Evolutionary conservation across 2,888 invertebrate species (phyloP).

Genomic region (Gerris lacustris): DNA sequence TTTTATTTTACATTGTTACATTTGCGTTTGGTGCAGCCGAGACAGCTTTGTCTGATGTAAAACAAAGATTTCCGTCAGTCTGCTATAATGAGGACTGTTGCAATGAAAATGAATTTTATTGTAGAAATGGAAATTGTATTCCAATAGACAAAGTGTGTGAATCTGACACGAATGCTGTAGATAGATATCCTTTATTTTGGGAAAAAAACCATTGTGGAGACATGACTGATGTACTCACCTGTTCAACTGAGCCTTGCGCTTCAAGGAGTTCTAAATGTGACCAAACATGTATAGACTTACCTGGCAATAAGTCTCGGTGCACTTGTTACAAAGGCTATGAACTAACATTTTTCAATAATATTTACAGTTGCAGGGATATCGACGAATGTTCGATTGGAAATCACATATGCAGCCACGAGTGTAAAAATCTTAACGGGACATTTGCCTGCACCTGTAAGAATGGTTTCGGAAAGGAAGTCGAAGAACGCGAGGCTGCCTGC

Average conservation of each 20-base stretch:
- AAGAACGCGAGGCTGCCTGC: neutral
- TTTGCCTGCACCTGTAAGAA: neutral
- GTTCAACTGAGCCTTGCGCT: neutral
- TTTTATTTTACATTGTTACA: too few relatives aligned
- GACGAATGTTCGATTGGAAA: neutral
- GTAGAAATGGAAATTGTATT: neutral
- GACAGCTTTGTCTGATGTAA: too few relatives aligned
- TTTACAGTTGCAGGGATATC: neutral
- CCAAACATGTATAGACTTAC: neutral
- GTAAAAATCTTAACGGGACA: neutral
- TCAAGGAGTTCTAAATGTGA: neutral
- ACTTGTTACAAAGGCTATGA: neutral
- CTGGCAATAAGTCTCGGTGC: neutral
- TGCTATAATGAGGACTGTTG: neutral
- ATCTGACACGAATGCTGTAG: too few relatives aligned
- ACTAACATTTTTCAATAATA: neutral
- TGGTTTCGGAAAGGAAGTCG: neutral
- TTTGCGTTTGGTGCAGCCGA: too few relatives aligned
- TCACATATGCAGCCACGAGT: neutral
- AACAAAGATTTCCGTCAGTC: too few relatives aligned
- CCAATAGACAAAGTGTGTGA: neutral
- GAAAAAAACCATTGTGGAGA: neutral
- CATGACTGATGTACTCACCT: neutral
- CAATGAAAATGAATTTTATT: neutral
- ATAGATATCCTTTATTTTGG: too few relatives aligned